A percentile compares a stretch with the other conserved stretches of the same genome.
These are phyloP conservation scores for Aplochiton taeniatus DNA, from an alignment of 2,797 vertebrate species.

Conservation along the genomic window DNA sequence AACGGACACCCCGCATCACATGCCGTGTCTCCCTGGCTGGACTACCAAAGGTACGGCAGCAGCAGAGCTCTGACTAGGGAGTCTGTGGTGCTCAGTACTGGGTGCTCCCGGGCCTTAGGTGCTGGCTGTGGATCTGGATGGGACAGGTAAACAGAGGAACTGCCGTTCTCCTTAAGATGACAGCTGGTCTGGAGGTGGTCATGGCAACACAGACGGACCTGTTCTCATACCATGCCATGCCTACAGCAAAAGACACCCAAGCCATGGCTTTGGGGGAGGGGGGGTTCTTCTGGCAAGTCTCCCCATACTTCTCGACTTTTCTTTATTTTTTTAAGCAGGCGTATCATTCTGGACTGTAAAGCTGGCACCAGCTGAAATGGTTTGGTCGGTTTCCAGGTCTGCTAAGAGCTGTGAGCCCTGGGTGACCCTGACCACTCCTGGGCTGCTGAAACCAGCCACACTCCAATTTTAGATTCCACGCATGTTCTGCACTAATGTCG, in stretches of 20 bases:
- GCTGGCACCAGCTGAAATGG: conserved; percentile 61
- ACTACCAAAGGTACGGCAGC: too few species aligned
- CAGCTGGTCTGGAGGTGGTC: too few species aligned
- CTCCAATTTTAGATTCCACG: conserved; percentile 52
- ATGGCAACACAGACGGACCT: too few species aligned
- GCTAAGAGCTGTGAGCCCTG: conserved; percentile 44
- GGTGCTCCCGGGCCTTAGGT: too few species aligned
- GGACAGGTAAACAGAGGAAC: too few species aligned
- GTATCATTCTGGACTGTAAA: conserved; percentile 64
- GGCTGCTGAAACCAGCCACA: conserved; percentile 33
- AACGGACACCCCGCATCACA: too few species aligned
- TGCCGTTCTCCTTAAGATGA: too few species aligned
- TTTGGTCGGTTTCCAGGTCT: conserved; percentile 65
- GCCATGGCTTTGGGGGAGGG: conserved; percentile 14
- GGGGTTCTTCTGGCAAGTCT: conserved; percentile 50
- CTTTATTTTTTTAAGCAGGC: conserved; percentile 58
- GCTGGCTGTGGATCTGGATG: too few species aligned
- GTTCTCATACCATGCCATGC: conserved; percentile 50
- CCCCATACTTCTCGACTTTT: conserved; percentile 52
- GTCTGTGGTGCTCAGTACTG: too few species aligned
- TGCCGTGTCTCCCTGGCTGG: too few species aligned
- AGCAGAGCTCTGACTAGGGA: too few species aligned
- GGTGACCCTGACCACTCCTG: conserved; percentile 68
- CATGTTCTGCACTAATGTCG: conserved; percentile 51
- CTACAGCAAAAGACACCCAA: conserved; percentile 20